Conservation (phyloP, 1,140 invertebrate species). For the Drosophila lacertosa region DNA sequence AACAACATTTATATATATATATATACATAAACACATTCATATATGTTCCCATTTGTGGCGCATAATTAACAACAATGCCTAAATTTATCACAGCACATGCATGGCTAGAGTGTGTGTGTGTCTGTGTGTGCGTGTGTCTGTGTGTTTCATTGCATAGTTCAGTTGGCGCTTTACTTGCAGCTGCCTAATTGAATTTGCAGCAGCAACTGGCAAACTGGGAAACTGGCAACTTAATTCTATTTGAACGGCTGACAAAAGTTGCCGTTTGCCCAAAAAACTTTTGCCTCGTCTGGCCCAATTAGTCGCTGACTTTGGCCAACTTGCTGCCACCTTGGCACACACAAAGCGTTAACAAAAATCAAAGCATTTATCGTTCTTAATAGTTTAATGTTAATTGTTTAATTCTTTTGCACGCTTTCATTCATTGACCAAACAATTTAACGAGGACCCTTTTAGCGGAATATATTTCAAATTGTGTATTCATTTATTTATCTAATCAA, state of each 20-base stretch:
- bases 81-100: constrained; percentile 20
- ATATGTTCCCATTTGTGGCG: not conserved
- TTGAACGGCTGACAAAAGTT: constrained; percentile 63
- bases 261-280: constrained; percentile 48
- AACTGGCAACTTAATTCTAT: constrained; percentile 66
- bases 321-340: constrained; percentile 11
- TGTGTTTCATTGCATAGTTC: constrained; percentile 47
- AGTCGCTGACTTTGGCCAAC: constrained; percentile 32
- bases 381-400: constrained; percentile 51
- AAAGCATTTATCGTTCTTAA: constrained; percentile 14
- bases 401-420: constrained; percentile 58
- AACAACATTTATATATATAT: constrained; percentile 2
- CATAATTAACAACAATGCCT: constrained; percentile 47
- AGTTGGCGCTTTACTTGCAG: constrained; percentile 38
- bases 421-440: constrained; percentile 26
- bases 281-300: constrained; percentile 36
- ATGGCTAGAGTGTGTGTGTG: constrained; percentile 6
- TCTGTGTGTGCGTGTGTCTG: constrained; percentile 8
- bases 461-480: constrained; percentile 3
- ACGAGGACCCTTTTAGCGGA: constrained; percentile 10
- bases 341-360: constrained; percentile 47
- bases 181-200: constrained; percentile 62
- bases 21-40: constrained; percentile 5
- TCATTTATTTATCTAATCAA: constrained; percentile 21
- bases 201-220: constrained; percentile 12